Evolutionary conservation across 2,113 vertebrate species (phyloP).

Genomic region (Mastomys coucha): DNA sequence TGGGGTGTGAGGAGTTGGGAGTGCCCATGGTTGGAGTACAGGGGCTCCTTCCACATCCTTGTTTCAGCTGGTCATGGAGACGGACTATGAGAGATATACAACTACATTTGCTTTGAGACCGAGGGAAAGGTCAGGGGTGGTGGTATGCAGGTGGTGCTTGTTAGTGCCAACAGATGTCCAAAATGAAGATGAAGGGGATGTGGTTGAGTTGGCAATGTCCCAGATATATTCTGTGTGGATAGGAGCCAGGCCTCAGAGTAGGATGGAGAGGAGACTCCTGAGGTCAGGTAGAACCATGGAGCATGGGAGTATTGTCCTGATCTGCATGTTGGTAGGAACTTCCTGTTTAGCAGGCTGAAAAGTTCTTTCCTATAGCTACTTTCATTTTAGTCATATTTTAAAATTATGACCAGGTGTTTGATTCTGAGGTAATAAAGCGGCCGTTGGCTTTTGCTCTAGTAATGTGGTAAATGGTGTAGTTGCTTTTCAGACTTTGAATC

Average conservation of each 20-base stretch:
- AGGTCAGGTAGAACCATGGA: background rate
- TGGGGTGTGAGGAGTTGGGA: background rate
- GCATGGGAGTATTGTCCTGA: background rate
- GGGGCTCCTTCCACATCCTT: background rate
- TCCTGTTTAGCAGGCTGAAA: background rate
- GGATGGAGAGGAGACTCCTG: background rate
- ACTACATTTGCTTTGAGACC: background rate
- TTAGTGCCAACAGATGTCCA: background rate
- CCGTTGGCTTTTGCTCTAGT: background rate
- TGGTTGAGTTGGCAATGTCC: background rate
- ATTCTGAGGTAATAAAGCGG: background rate
- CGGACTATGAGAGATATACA: background rate
- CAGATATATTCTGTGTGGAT: background rate
- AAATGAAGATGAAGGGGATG: background rate
- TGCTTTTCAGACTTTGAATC: background rate
- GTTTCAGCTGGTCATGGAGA: background rate
- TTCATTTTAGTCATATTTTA: background rate
- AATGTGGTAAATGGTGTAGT: fast-evolving
- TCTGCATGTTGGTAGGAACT: background rate
- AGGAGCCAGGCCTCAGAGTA: background rate
- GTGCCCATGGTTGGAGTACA: no score
- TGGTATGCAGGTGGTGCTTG: background rate
- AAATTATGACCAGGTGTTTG: background rate
- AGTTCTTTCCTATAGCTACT: background rate
- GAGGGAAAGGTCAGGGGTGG: background rate